Evolutionary conservation across 2,888 invertebrate species (phyloP), one percentile per base, ranked within the genome.

Genomic region (Megaustenia siamemsis): DNA sequence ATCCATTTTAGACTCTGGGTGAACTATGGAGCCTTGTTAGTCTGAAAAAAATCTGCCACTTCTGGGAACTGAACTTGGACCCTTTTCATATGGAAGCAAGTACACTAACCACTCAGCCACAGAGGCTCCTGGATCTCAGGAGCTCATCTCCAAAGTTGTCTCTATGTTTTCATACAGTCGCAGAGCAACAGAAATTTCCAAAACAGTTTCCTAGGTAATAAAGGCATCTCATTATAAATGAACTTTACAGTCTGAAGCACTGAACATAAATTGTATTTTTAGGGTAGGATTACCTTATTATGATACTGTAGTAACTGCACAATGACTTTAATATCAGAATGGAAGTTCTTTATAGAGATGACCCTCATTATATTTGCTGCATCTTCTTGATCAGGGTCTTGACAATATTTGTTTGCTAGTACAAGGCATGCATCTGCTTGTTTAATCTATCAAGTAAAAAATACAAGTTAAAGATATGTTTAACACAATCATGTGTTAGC

Each of bases 291-390:
- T 94, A 98, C 99, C 97, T 99, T 99, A 95, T 99, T 99, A 95
- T 99, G 99, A 95, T 99, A 99, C 95, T 99, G 99, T 98, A 99
- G 98, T 92, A 99, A 96, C 95, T 99, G 99, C 92, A 99, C 99
- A 94, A 99, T 99, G 93, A 99, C 99, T 94, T 99, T 96, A 94
- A 99, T 99, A 94, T 99, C 99, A 93, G 99, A 98, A 92, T 98
- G 99, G 95, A 98, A 99, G 95, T 99, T 99, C 95, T 99, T 99
- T 94, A 99, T 99, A 89, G 99, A 99, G 94, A 99, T 99, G 89
- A 99, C 99, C 94, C 99, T 96, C 99, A 99, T 99, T 94, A 99
- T 99, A 95, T 99, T 99, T 89, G 99, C 99, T 88, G 99, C 99
- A 95, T 99, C 99, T 95, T 99, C 99, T 80, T 99, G 99, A 94